These are phyloP conservation scores for Nipponia nippon DNA, from an alignment of 2,113 vertebrate species.

Conservation along the genomic window DNA sequence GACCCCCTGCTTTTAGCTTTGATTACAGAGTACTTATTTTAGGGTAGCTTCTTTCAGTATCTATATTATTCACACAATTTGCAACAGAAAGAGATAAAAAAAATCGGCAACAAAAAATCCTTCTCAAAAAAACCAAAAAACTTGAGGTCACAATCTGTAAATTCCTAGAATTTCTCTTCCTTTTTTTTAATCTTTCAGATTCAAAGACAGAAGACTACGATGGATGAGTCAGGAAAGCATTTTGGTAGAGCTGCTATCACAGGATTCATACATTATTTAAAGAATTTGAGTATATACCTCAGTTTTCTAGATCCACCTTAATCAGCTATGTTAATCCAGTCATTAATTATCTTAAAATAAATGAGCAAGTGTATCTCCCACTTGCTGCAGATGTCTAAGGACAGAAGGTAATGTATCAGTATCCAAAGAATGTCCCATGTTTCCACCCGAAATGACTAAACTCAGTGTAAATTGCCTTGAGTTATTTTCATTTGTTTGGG, in stretches of 20 bases:
- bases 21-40: neutral
- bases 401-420: neutral
- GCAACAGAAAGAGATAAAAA: neutral
- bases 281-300: neutral
- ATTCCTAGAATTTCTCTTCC: neutral
- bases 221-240: neutral
- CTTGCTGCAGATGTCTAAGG: neutral
- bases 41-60: neutral
- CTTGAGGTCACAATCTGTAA: neutral
- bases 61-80: neutral
- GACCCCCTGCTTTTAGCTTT: neutral
- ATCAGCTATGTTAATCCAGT: neutral
- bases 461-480: fast-evolving
- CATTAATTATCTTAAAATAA: neutral
- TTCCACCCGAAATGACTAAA: neutral
- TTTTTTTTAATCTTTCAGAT: neutral
- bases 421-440: neutral
- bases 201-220: neutral
- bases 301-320: neutral
- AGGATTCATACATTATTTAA: neutral
- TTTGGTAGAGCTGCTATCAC: neutral
- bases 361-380: neutral
- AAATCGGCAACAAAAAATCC: neutral
- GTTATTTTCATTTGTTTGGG: neutral
- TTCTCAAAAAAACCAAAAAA: neutral